Evolutionary conservation across 2,888 invertebrate genomes (phyloP).

Genomic region (Melanophora roralis): DNA sequence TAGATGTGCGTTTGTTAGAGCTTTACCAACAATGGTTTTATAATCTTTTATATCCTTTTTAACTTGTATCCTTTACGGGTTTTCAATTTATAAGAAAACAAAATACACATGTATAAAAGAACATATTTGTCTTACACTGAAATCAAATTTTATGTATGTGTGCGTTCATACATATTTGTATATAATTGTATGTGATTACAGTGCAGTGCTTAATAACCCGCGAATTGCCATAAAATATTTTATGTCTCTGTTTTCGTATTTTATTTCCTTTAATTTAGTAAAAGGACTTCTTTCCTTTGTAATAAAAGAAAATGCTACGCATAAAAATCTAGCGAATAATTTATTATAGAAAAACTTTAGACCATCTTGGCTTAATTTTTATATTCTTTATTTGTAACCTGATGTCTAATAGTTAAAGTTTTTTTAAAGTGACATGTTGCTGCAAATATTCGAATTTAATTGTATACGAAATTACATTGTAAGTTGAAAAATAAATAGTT

Average conservation of each 20-base stretch:
- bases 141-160: conserved; percentile 6
- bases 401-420: conserved; percentile 42
- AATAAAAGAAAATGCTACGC: conserved; percentile 26
- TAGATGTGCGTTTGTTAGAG: too few species aligned
- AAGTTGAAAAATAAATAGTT: too few species aligned
- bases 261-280: not conserved
- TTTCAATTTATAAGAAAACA: conserved; percentile 22
- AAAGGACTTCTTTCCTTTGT: conserved; percentile 7
- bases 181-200: conserved; percentile 18
- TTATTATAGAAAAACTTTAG: conserved; percentile 29
- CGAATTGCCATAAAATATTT: conserved; percentile 70
- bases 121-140: not conserved
- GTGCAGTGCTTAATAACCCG: conserved; percentile 66
- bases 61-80: conserved; percentile 37
- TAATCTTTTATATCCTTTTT: conserved; percentile 55
- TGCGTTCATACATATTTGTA: too few species aligned
- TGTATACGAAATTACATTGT: not conserved
- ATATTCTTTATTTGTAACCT: conserved; percentile 50
- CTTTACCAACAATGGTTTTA: conserved; percentile 31
- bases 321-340: conserved; percentile 15
- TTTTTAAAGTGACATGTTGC: conserved; percentile 37
- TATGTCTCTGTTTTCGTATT: conserved; percentile 55
- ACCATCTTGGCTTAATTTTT: conserved; percentile 22
- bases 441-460: conserved; percentile 27
- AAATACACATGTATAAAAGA: not conserved